Evolutionary conservation across 2,797 vertebrate species (phyloP), one percentile per base, ranked within the genome.

Genomic region (Pogoniulus pusillus): DNA sequence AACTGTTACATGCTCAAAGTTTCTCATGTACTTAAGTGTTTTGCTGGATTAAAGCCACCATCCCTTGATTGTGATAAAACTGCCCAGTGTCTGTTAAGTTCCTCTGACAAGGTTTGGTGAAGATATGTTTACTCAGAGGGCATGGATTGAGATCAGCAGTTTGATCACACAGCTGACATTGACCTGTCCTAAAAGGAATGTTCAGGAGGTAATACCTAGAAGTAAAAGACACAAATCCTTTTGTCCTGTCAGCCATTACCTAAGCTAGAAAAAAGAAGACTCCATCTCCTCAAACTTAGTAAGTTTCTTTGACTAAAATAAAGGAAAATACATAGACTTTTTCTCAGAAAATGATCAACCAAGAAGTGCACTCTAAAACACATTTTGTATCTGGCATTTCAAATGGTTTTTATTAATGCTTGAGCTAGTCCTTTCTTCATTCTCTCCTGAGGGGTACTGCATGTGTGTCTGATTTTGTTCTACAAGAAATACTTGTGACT

Each of bases 41-140:
- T 93, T 90, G 53, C 72, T 94, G 93, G 92, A 95, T 95, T 94
- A 87, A 60, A 84, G 85, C 58, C 93, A 82, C 92, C 91, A 60
- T 91, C 83, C 37, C 62, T 80, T 58, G 91, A 72, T 74, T 75
- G 81, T 92, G 87, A 92, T 87, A 85, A 76, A 88, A 85, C 54
- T 75, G 81, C 18, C 57, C 79, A 60, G 14, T 37, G 37, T 34
- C 32, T 82, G 60, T 10, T 12, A 39, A 68, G 65, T 78, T 89
- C 69, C 57, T 80, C 62, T 77, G 66, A 49, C 13, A 57, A 29
- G 41, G 24, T 57, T 93, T 62, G 71, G 55, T 47, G 82, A 30
- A 82, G 88, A 84, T 86, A 74, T 1, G 24, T 51, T 85, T 78
- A 43, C 86, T 93, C 69, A 20, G 39, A 75, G 72, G 43, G 32